phyloP scores from a whole-genome alignment of 1,140 invertebrate species.

The Agrypnia vestita region DNA sequence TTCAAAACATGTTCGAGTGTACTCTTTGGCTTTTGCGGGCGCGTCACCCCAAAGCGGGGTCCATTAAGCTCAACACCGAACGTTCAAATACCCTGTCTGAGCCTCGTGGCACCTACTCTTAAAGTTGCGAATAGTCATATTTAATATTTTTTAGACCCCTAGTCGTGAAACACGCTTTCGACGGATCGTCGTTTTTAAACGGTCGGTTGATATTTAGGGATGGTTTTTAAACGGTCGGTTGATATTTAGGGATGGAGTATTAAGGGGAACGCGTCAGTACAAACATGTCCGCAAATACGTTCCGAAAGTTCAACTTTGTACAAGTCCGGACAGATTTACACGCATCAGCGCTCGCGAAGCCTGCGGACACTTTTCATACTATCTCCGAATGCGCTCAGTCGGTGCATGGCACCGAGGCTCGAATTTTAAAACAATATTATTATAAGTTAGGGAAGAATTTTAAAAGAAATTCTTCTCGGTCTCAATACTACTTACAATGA shows the following conservation, averaged over 20 bases:
- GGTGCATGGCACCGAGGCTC: slow-evolving; percentile 19
- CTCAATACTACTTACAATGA: too few species aligned
- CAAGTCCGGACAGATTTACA: slow-evolving; percentile 59
- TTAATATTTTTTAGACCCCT: background rate
- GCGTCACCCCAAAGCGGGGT: slow-evolving; percentile 14
- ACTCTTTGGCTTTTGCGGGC: slow-evolving; percentile 9
- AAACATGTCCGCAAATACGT: slow-evolving; percentile 58
- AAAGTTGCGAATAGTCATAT: background rate
- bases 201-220: background rate
- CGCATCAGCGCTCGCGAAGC: slow-evolving; percentile 53
- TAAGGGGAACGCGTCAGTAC: slow-evolving; percentile 42
- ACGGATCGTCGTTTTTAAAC: background rate
- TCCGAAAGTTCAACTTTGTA: slow-evolving; percentile 61
- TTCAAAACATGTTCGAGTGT: slow-evolving; percentile 41
- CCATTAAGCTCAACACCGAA: slow-evolving; percentile 34
- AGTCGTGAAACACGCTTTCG: background rate
- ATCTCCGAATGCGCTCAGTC: slow-evolving; percentile 13
- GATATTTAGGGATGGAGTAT: slow-evolving; percentile 2
- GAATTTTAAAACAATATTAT: too few species aligned
- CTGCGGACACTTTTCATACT: slow-evolving; percentile 29
- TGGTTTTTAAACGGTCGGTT: background rate
- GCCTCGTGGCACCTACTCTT: background rate
- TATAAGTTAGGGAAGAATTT: too few species aligned
- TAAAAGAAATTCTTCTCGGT: too few species aligned
- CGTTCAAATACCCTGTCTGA: background rate